phyloP scores from a whole-genome alignment of 2,113 vertebrate genomes.

The Notarius lentiginosus region DNA sequence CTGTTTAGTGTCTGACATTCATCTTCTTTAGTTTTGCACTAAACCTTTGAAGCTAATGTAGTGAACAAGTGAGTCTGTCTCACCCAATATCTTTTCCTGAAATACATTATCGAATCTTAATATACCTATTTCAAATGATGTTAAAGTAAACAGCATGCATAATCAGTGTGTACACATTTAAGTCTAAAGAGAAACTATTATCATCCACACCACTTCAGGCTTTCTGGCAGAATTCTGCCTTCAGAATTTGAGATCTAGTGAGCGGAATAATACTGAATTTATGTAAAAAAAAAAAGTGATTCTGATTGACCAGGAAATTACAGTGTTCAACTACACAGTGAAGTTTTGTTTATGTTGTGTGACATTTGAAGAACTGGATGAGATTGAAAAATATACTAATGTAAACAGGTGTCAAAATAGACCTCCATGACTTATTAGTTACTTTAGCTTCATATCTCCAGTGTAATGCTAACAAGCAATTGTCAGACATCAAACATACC shows the following conservation, averaged over 20 bases:
- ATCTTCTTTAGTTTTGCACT: not conserved
- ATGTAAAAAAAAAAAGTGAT: not conserved
- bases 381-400: not conserved
- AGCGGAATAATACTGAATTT: not conserved
- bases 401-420: not conserved
- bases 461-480: not conserved
- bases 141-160: not conserved
- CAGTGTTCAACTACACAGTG: not conserved
- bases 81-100: not conserved
- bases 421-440: not conserved
- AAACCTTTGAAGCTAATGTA: not conserved
- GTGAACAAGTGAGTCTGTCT: not conserved
- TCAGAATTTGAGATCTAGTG: not conserved
- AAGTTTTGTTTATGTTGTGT: not conserved
- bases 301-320: not conserved
- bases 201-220: not conserved
- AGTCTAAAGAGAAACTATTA: not conserved
- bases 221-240: not conserved
- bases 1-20: not conserved
- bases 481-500: not conserved
- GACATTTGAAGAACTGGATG: not conserved
- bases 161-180: not conserved
- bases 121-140: not conserved
- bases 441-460: not conserved
- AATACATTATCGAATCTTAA: not conserved